Base-by-base conservation (phyloP, 2,113 vertebrate species). In the Egretta garzetta region DNA sequence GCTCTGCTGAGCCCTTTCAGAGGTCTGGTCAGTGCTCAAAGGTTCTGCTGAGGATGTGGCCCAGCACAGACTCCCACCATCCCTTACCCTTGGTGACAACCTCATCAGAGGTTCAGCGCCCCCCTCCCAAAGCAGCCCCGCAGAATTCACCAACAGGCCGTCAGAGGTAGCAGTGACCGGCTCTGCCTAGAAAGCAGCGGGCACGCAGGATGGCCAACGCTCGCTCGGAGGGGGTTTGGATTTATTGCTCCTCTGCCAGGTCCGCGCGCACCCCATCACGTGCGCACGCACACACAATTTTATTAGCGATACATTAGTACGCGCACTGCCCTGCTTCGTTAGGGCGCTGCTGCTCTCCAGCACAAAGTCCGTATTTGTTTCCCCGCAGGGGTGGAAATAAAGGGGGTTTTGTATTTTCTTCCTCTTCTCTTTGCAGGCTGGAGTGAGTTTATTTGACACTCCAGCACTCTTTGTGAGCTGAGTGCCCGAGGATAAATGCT, bases 371-470 rank as follows among this genome's bases (percentile, higher is more conserved):
- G 97, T 98, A 98, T 98, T 98, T 99, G 98, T 99, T 98, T 98
- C 98, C 98, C 98, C 80, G 96, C 97, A 97, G 98, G 98, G 98
- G 98, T 97, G 97, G 98, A 98, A 98, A 99, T 98, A 99, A 99
- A 99, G 98, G 98, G 98, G 98, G 98, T 99, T 99, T 99, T 99
- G 99, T 99, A 96, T 97, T 97, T 73, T 86, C 76, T 95, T 95
- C 91, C 96, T 95, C 55, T 59, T 90, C 92, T 98, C 97, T 98
- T 97, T 95, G 94, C 96, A 83, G 98, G 98, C 98, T 98, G 98
- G 97, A 98, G 98, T 91, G 98, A 98, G 99, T 99, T 99, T 99
- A 99, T 99, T 99, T 99, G 99, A 99, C 99, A 99, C 99, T 99
- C 98, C 98, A 97, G 98, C 97, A 83, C 98, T 98, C 98, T 99